phyloP scores from a whole-genome alignment of 2,888 invertebrate genomes.

The Troilus luridus region DNA sequence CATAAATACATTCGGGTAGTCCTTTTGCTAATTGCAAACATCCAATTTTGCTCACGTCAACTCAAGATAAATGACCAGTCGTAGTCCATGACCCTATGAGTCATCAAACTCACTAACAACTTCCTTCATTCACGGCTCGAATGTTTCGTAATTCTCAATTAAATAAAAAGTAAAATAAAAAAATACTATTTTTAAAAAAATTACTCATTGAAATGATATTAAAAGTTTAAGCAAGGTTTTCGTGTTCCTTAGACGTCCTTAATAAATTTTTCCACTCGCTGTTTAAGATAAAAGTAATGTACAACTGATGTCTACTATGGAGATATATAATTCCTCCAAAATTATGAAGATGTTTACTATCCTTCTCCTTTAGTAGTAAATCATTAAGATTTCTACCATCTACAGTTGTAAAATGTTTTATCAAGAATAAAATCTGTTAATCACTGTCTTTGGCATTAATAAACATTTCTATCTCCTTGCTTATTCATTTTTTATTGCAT shows the following conservation, averaged over 20 bases:
- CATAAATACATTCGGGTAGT: neutral
- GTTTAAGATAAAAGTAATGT: neutral
- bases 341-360: neutral
- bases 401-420: neutral
- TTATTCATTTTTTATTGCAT: no score
- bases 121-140: neutral
- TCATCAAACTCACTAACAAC: neutral
- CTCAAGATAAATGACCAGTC: constrained; percentile 15
- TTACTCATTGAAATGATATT: neutral
- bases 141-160: neutral
- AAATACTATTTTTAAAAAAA: neutral
- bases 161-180: neutral
- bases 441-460: neutral
- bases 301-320: neutral
- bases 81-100: constrained; percentile 39
- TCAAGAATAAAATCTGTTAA: neutral
- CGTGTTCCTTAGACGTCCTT: neutral
- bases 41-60: constrained; percentile 13
- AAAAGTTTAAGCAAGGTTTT: neutral
- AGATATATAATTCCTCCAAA: constrained; percentile 1
- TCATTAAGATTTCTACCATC: neutral
- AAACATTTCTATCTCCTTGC: no score
- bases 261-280: neutral
- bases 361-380: neutral
- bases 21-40: neutral